Evolutionary conservation across 2,888 invertebrate genomes (phyloP).

Genomic region (Mythimna impura): DNA sequence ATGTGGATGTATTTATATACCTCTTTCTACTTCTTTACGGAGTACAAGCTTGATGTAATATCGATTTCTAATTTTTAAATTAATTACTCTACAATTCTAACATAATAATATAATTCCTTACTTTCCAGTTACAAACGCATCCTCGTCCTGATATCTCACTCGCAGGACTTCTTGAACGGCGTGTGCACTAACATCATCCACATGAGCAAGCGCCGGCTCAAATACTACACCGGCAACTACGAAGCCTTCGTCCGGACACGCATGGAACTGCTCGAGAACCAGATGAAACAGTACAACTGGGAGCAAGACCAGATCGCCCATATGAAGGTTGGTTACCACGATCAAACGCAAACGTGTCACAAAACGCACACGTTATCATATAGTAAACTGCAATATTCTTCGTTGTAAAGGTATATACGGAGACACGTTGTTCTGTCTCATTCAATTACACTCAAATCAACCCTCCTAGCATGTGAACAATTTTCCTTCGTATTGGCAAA

Average conservation of each 20-base stretch:
- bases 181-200: constrained; percentile 99
- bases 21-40: neutral
- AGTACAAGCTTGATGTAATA: neutral
- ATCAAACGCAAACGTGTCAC: neutral
- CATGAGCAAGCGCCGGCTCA: constrained; percentile 97
- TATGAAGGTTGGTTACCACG: constrained; percentile 94
- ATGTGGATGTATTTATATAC: neutral
- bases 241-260: constrained; percentile 98
- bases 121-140: constrained; percentile 96
- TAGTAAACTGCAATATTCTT: neutral
- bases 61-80: neutral
- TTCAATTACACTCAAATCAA: neutral
- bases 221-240: constrained; percentile 99
- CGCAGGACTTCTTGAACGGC: constrained; percentile 99
- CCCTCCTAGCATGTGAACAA: neutral
- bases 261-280: constrained; percentile 98
- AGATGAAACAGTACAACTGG: constrained; percentile 99
- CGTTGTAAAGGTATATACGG: neutral
- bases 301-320: constrained; percentile 99
- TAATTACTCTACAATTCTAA: constrained; percentile 4
- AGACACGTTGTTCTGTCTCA: constrained; percentile 1
- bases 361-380: neutral
- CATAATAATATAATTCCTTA: neutral
- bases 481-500: constrained; percentile 2
- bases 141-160: constrained; percentile 99